Evolutionary conservation across 1,140 invertebrate species (phyloP), one percentile per base, ranked within the genome.

Genomic region (Mylabris phalerata): DNA sequence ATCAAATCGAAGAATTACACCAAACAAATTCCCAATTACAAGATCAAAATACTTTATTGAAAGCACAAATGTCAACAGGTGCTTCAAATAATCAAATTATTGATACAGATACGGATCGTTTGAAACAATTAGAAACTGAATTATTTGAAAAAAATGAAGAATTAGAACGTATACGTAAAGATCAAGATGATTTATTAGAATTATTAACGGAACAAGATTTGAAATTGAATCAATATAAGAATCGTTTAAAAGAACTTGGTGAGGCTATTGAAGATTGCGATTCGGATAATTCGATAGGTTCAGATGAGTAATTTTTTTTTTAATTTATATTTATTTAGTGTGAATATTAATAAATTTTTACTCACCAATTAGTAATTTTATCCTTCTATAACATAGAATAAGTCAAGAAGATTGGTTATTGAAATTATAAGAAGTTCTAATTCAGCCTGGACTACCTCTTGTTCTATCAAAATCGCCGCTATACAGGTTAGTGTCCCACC

Each of bases 121-220:
- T 71, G 27, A 57, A 68, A 54, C 57, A 61, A 58, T 48, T 70
- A 48, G 60, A 68, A 63, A 55, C 47, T 10, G 63, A 70, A 58
- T 63, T 66, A 26, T 56, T 59, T 19, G 69, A 74, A 52, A 67
- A 76, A 67, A 71, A 71, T 65, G 70, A 72, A 0, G 84, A 93
- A 60, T 68, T 93, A 57, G 83, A 87, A 27, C 83, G 79, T 59
- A 70, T 92, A 43, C 85, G 83, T 69, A 93, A 89, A 71, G 93
- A 97, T 71, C 93, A 95, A 73, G 93, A 96, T 64, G 90, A 96
- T 77, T 75, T 96, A 59, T 75, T 97, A 13, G 84, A 90, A 67
- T 74, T 97, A 49, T 77, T 98, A 40, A 84, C 87, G 2, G 90
- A 95, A 72, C 88, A 93, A 77, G 89, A 93, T 68, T 73, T 75